Conservation (phyloP, 2,888 invertebrate genomes). For the Ptycholaimellus sp. region DNA sequence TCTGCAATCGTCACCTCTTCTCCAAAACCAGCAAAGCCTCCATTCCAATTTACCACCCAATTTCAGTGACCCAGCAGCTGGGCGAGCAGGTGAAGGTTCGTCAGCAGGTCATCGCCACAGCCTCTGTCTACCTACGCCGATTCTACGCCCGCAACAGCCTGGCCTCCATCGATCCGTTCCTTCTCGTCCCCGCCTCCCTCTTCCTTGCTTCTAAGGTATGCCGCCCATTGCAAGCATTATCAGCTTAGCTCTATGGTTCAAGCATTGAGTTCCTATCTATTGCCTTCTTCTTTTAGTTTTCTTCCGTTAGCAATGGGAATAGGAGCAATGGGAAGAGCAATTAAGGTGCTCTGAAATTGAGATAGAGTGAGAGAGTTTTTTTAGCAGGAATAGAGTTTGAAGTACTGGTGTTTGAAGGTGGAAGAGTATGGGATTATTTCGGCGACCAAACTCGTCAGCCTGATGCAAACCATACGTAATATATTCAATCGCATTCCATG, state of each 20-base stretch:
- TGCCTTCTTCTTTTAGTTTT: too few relatives aligned
- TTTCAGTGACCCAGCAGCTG: conserved; percentile 53
- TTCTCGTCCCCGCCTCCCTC: conserved; percentile 84
- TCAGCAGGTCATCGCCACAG: conserved; percentile 95
- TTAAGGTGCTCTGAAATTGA: too few relatives aligned
- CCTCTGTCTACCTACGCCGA: conserved; percentile 91
- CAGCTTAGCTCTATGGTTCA: conserved; percentile 7
- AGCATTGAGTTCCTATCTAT: too few relatives aligned
- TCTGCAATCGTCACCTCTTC: conserved; percentile 83
- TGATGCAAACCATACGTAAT: conserved; percentile 1
- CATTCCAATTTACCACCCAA: too few relatives aligned
- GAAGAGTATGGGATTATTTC: conserved; percentile 91
- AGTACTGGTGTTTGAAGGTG: conserved; percentile 8
- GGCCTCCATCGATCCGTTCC: conserved; percentile 55
- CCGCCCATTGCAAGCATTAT: conserved; percentile 29
- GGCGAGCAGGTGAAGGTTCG: conserved; percentile 81
- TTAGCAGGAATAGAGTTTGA: conserved; percentile 5
- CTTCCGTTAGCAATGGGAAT: too few relatives aligned
- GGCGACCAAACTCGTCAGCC: conserved; percentile 69
- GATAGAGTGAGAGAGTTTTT: conserved; percentile 29
- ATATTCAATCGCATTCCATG: background rate
- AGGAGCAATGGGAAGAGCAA: too few relatives aligned
- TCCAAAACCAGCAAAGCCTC: too few relatives aligned
- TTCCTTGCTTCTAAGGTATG: conserved; percentile 83
- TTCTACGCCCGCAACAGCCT: conserved; percentile 44